phyloP scores from a whole-genome alignment of 1,140 invertebrate genomes.

The Leptoteleia sp. region DNA sequence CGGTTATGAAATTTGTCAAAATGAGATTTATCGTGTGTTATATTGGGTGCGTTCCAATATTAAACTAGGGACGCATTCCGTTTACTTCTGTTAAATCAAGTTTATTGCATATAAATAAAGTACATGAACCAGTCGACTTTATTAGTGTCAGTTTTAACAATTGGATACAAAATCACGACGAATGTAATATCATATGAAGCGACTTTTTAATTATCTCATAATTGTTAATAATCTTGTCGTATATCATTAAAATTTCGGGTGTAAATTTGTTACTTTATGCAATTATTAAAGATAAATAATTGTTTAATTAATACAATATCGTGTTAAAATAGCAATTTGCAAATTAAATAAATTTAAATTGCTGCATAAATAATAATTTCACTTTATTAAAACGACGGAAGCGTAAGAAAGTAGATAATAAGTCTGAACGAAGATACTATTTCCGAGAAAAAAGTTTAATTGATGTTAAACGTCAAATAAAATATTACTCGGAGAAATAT shows the following conservation, averaged over 20 bases:
- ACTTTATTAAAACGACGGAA: not conserved
- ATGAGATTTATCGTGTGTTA: conserved; percentile 40
- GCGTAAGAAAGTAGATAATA: not conserved
- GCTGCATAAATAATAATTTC: too few relatives aligned
- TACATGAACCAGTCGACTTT: conserved; percentile 8
- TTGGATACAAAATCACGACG: not conserved
- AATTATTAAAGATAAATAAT: too few relatives aligned
- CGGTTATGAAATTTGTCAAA: conserved; percentile 45
- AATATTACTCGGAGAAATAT: conserved; percentile 5
- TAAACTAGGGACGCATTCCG: conserved; percentile 3
- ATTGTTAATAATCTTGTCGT: too few relatives aligned
- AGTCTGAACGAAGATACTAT: not conserved
- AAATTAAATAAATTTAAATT: too few relatives aligned
- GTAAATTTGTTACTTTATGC: too few relatives aligned
- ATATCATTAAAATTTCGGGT: too few relatives aligned
- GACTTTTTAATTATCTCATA: too few relatives aligned
- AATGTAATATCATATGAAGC: too few relatives aligned
- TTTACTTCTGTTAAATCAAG: conserved; percentile 20
- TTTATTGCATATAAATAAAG: conserved; percentile 18
- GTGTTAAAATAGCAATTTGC: too few relatives aligned
- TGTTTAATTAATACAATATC: too few relatives aligned
- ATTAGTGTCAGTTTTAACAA: conserved; percentile 9
- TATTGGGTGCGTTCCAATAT: conserved; percentile 40
- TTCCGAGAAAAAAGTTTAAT: not conserved
- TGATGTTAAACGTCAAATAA: not conserved